Conservation (phyloP, 2,113 vertebrate species). For the Bagarius yarrelli region DNA sequence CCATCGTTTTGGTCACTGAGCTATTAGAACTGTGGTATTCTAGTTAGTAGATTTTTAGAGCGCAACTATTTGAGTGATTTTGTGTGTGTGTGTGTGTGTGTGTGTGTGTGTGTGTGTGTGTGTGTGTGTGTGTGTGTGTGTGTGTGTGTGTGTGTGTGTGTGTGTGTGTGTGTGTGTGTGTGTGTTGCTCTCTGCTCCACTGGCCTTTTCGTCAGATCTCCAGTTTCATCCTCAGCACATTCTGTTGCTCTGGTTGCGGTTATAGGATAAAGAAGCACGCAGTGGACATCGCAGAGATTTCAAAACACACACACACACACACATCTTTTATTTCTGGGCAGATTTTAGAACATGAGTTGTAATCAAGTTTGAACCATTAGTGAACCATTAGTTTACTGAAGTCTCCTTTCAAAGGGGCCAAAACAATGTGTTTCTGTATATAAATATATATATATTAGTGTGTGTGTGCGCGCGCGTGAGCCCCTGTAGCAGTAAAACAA, state of each 20-base stretch:
- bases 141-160: neutral
- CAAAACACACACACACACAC: neutral
- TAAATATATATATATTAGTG: too few species aligned
- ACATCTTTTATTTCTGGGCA: neutral
- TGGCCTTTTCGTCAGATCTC: constrained; percentile 30
- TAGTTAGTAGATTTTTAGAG: neutral
- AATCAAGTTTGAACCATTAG: neutral
- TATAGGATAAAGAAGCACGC: neutral
- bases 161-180: neutral
- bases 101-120: too few species aligned
- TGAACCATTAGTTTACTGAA: too few species aligned
- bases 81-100: neutral
- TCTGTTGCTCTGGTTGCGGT: constrained; percentile 18
- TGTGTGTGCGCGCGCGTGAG: neutral
- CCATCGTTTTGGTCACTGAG: neutral
- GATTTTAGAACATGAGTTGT: neutral
- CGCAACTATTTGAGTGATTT: neutral
- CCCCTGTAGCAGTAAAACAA: neutral
- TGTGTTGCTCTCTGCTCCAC: neutral
- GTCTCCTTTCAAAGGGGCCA: too few species aligned
- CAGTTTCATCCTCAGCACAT: constrained; percentile 22
- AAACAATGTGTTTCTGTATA: neutral
- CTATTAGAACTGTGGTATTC: neutral
- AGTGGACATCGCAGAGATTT: neutral
- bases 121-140: neutral